Conservation (phyloP, 2,888 invertebrate species). For the Poecilus cupreus region DNA sequence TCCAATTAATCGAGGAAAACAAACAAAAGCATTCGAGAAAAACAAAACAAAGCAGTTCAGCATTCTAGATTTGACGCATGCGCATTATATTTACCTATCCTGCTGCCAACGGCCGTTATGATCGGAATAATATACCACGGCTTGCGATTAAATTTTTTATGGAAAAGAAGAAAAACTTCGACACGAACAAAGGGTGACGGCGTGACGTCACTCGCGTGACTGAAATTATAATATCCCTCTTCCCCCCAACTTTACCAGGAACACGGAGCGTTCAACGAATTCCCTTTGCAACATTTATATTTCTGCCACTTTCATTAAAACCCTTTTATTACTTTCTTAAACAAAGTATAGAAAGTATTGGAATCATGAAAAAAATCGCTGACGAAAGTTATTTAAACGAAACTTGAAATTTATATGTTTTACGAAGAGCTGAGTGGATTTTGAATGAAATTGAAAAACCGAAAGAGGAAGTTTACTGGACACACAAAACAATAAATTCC, state of each 20-base stretch:
- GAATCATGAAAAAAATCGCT: no score
- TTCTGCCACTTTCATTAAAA: neutral
- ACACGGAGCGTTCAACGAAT: neutral
- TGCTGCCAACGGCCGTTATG: neutral
- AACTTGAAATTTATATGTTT: no score
- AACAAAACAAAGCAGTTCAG: neutral
- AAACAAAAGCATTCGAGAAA: neutral
- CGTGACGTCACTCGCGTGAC: conserved; percentile 47
- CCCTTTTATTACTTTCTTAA: no score
- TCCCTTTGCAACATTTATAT: neutral
- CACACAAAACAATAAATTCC: no score
- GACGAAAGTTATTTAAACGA: no score
- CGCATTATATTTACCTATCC: neutral
- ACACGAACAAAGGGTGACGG: conserved; percentile 37
- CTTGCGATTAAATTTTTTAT: conserved; percentile 32
- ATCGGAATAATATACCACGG: neutral
- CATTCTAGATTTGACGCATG: neutral
- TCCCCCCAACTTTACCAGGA: neutral
- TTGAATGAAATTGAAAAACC: no score
- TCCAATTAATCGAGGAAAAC: neutral
- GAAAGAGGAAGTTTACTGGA: no score
- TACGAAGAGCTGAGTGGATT: no score
- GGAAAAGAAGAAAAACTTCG: conserved; percentile 12
- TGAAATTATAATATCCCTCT: conserved; percentile 30
- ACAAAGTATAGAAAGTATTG: no score